These are phyloP conservation scores for Periophthalmodon schlosseri DNA, from an alignment of 2,113 vertebrate species.

Conservation along the genomic window DNA sequence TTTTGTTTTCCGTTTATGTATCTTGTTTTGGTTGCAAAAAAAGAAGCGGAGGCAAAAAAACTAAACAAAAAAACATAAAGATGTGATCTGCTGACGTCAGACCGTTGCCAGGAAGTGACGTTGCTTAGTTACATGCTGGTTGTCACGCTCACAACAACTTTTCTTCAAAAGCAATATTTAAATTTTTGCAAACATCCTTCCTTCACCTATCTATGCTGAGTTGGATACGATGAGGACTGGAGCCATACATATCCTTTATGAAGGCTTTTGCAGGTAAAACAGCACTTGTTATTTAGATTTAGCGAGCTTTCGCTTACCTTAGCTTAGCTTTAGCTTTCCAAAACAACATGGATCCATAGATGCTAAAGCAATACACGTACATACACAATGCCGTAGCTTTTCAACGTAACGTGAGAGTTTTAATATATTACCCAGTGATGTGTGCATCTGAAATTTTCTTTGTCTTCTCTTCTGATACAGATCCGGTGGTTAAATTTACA, in stretches of 20 bases:
- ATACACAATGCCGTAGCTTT: too few species aligned
- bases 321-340: conserved; percentile 4
- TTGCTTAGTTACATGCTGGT: conserved; percentile 47
- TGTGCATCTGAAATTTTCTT: neutral
- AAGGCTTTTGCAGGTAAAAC: neutral
- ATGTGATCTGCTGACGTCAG: neutral
- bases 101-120: conserved; percentile 74
- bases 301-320: neutral
- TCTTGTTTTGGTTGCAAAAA: neutral
- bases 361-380: too few species aligned
- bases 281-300: neutral
- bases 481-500: neutral
- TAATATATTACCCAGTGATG: neutral
- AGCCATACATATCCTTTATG: neutral
- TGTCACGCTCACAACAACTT: neutral
- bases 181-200: neutral
- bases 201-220: neutral
- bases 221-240: neutral
- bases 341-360: neutral
- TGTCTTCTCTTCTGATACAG: conserved; percentile 9
- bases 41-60: neutral
- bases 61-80: neutral
- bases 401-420: too few species aligned
- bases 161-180: neutral
- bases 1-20: neutral